Percentiles rank a stretch among this genome's conserved stretches.
These are phyloP conservation scores for Caligus rogercresseyi DNA, from an alignment of 1,140 invertebrate genomes.

Conservation along the genomic window DNA sequence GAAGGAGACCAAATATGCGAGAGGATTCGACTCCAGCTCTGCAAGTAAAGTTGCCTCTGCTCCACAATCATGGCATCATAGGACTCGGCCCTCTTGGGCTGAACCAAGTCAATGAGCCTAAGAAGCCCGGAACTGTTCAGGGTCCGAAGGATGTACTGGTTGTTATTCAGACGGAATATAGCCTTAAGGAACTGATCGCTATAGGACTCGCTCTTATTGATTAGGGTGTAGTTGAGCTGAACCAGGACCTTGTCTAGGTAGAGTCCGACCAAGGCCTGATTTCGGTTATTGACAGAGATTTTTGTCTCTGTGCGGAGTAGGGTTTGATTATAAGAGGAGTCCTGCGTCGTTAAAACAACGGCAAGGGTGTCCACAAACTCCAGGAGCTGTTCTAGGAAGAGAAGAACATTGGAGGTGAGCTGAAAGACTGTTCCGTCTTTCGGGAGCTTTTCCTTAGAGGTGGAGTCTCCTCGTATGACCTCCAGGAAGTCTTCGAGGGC, in stretches of 20 bases:
- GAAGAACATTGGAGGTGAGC: conserved; percentile 71
- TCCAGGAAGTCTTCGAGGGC: conserved; percentile 80
- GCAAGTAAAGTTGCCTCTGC: conserved; percentile 53
- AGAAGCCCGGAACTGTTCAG: conserved; percentile 61
- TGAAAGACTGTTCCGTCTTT: conserved; percentile 93
- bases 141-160: conserved; percentile 77
- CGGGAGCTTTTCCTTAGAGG: conserved; percentile 48
- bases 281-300: conserved; percentile 29
- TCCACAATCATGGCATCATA: conserved; percentile 58
- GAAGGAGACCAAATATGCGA: conserved; percentile 47
- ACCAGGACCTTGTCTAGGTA: conserved; percentile 67
- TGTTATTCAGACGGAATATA: conserved; percentile 76
- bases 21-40: conserved; percentile 65
- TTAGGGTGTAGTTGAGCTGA: conserved; percentile 59
- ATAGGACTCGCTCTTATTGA: conserved; percentile 66
- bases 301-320: background rate
- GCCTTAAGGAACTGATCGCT: conserved; percentile 58
- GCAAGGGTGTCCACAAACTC: conserved; percentile 58
- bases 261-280: conserved; percentile 46
- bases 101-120: conserved; percentile 53
- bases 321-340: conserved; percentile 30
- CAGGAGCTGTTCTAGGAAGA: conserved; percentile 17
- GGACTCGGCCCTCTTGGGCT: conserved; percentile 61
- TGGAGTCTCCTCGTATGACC: conserved; percentile 61
- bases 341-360: conserved; percentile 38